A percentile compares a stretch with the other conserved stretches of the same genome.
These are phyloP conservation scores for Pseudomyrmex gracilis DNA, from an alignment of 1,140 invertebrate species.

Conservation along the genomic window DNA sequence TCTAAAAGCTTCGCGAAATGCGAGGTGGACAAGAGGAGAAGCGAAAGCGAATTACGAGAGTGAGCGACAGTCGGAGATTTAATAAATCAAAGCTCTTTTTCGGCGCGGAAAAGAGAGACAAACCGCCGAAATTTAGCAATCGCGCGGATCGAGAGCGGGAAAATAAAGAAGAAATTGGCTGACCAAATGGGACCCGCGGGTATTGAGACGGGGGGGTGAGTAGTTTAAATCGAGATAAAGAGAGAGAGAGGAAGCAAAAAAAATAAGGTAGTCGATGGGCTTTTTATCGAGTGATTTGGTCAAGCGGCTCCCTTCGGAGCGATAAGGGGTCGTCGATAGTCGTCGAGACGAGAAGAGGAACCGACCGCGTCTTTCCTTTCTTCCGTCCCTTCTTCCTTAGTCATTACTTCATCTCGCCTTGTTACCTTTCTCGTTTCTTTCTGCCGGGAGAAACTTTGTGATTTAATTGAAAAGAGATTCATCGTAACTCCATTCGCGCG, in stretches of 20 bases:
- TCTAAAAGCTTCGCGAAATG: not conserved
- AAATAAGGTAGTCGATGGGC: slow-evolving; percentile 76
- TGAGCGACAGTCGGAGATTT: not conserved
- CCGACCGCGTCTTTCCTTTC: slow-evolving; percentile 10
- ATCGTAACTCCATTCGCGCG: slow-evolving; percentile 34
- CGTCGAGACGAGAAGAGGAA: slow-evolving; percentile 18
- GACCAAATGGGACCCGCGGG: slow-evolving; percentile 67
- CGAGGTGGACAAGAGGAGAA: not conserved
- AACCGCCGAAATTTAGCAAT: slow-evolving; percentile 43
- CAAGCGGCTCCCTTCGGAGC: slow-evolving; percentile 79
- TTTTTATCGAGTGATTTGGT: slow-evolving; percentile 82
- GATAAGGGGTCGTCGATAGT: slow-evolving; percentile 79
- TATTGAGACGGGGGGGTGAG: slow-evolving; percentile 53
- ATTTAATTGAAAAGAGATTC: slow-evolving; percentile 78
- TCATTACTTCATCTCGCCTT: slow-evolving; percentile 50
- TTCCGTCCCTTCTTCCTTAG: slow-evolving; percentile 35
- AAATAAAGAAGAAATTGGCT: slow-evolving; percentile 68
- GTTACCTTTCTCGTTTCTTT: slow-evolving; percentile 9
- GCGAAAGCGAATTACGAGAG: slow-evolving; percentile 3
- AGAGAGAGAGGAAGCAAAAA: not conserved
- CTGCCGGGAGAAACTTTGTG: slow-evolving; percentile 47
- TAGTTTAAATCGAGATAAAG: slow-evolving; percentile 75
- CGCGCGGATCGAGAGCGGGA: slow-evolving; percentile 28
- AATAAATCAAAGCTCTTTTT: slow-evolving; percentile 48
- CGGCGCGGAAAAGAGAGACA: not conserved